Conservation (phyloP, 37 sponge, comb jelly and placozoan genomes). For the Sycon ciliatum region DNA sequence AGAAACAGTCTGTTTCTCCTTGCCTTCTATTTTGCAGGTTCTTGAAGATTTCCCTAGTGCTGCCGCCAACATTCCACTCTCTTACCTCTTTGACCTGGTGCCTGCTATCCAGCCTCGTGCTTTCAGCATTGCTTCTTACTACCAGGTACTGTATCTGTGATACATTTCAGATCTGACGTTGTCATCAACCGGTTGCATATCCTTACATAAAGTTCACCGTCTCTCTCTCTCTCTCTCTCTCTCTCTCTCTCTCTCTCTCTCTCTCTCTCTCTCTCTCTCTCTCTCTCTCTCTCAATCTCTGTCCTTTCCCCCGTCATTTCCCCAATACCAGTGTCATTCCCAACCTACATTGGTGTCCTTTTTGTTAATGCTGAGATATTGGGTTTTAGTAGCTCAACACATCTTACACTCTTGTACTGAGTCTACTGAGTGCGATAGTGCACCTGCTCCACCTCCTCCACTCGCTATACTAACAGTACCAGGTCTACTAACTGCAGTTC, state of each 20-base stretch:
- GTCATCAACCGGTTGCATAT: neutral
- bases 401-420: too few relatives aligned
- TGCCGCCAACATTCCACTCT: conserved; percentile 46
- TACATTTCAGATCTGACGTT: too few relatives aligned
- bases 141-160: too few relatives aligned
- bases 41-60: conserved; percentile 77
- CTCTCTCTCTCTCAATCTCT: neutral
- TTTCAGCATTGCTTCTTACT: conserved; percentile 92
- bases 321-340: neutral
- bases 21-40: conserved; percentile 54
- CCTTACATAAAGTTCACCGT: neutral
- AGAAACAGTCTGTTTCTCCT: too few relatives aligned
- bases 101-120: conserved; percentile 81
- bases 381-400: too few relatives aligned
- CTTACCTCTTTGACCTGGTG: conserved; percentile 82
- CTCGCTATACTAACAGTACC: too few relatives aligned
- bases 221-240: neutral
- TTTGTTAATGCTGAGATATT: too few relatives aligned
- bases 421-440: too few relatives aligned
- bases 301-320: neutral
- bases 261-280: conserved; percentile 16
- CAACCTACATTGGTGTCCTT: too few relatives aligned
- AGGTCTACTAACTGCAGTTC: too few relatives aligned
- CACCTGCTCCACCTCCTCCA: too few relatives aligned
- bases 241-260: neutral